A percentile compares a stretch with the other conserved stretches of the same genome.
phyloP scores from a whole-genome alignment of 2,797 vertebrate species.

The Champsocephalus esox region DNA sequence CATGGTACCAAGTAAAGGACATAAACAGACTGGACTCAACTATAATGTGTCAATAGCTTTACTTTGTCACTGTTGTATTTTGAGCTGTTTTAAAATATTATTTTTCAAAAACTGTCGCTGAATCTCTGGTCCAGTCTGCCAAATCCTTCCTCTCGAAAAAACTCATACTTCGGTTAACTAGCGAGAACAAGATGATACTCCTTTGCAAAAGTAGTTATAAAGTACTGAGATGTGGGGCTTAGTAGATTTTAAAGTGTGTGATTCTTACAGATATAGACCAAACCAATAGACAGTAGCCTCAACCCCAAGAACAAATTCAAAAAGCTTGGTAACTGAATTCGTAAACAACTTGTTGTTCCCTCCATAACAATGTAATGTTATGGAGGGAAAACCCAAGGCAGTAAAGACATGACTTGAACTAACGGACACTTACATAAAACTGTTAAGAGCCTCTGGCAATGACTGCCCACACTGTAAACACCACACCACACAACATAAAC shows the following conservation, averaged over 20 bases:
- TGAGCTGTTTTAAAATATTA: background rate
- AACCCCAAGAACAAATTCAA: background rate
- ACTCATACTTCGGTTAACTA: too few species aligned
- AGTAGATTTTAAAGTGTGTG: too few species aligned
- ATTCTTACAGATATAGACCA: background rate
- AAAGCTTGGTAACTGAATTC: background rate
- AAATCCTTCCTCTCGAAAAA: too few species aligned
- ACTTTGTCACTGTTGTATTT: background rate
- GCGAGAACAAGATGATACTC: too few species aligned
- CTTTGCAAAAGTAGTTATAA: too few species aligned
- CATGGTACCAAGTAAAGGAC: background rate
- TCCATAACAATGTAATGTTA: background rate
- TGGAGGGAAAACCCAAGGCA: conserved; percentile 5
- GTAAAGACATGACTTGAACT: background rate
- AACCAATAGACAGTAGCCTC: background rate
- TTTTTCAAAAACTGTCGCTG: too few species aligned
- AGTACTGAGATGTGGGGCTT: too few species aligned
- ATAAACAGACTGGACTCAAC: background rate
- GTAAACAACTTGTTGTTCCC: background rate
- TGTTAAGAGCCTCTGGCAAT: conserved; percentile 4
- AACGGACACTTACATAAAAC: background rate
- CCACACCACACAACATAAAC: background rate
- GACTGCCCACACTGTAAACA: conserved; percentile 14
- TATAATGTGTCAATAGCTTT: background rate
- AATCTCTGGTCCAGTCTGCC: too few species aligned